These are phyloP conservation scores for Scaptomyza parva DNA, from an alignment of 2,888 invertebrate species.

Conservation along the genomic window DNA sequence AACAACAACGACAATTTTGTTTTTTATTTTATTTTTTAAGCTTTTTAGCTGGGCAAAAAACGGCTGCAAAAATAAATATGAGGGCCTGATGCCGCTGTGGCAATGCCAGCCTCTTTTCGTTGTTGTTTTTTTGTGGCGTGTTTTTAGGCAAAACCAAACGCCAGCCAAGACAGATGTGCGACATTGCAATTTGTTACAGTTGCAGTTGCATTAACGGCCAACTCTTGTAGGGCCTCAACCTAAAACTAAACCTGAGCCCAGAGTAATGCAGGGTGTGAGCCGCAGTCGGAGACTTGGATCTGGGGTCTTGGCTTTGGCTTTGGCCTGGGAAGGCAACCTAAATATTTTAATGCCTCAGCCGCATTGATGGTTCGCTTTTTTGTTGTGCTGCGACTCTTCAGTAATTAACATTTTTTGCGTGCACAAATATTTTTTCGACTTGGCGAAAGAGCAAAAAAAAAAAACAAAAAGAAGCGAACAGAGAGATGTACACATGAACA, in stretches of 20 bases:
- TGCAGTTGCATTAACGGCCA: constrained; percentile 78
- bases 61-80: constrained; percentile 70
- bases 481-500: constrained; percentile 72
- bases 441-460: too few relatives aligned
- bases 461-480: constrained; percentile 46
- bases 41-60: constrained; percentile 58
- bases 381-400: constrained; percentile 60
- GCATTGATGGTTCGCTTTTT: constrained; percentile 77
- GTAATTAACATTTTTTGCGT: constrained; percentile 81
- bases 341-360: constrained; percentile 76
- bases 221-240: constrained; percentile 25
- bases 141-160: constrained; percentile 74
- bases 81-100: constrained; percentile 42
- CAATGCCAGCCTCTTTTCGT: constrained; percentile 20
- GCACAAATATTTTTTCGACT: constrained; percentile 80
- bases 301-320: constrained; percentile 8
- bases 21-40: constrained; percentile 52
- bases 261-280: constrained; percentile 43
- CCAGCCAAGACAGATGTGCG: constrained; percentile 76
- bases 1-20: constrained; percentile 56
- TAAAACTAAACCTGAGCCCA: constrained; percentile 27
- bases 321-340: constrained; percentile 74
- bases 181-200: constrained; percentile 78
- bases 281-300: constrained; percentile 21
- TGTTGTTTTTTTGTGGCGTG: constrained; percentile 4